Base-by-base conservation (phyloP, 2,113 vertebrate genomes). In the Colossoma macropomum region DNA sequence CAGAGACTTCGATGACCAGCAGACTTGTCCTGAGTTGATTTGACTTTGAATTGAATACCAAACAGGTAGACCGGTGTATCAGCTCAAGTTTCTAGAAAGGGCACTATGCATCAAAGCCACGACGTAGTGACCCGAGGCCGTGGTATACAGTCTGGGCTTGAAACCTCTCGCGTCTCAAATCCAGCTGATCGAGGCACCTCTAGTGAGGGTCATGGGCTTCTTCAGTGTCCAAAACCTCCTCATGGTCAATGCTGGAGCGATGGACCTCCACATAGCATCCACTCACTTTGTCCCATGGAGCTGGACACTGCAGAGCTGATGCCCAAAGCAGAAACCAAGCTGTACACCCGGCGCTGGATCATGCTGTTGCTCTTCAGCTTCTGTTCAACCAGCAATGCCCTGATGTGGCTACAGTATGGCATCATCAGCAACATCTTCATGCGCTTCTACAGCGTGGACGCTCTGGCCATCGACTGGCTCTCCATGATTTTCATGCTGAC, bases 391-490 rank as follows among this genome's bases (percentile, higher is more conserved):
- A 95, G 94, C 88, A 96, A 95, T 9, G 88, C 94, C 52, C 95
- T 96, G 90, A 95, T 96, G 89, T 97, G 97, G 96, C 96, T 97
- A 77, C 93, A 98, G 91, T 98, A 96, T 1, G 48, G 95, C 84
- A 95, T 96, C 86, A 93, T 98, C 85, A 95, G 79, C 86, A 96
- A 96, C 87, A 78, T 97, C 82, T 96, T 98, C 86, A 71, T 81
- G 87, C 8, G 32, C 25, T 98, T 97, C 90, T 98, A 97, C 38
- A 88, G 30, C 1, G 92, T 96, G 59, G 93, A 88, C 48, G 1
- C 93, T 23, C 93, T 96, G 19, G 91, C 95, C 79, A 91, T 98
- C 1, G 96, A 97, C 92, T 97, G 97, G 95, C 91, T 98, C 69
- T 92, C 96, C 86, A 95, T 97, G 95, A 91, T 95, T 83, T 97